Evolutionary conservation across 2,113 vertebrate genomes (phyloP).

Genomic region (Galemys pyrenaicus): DNA sequence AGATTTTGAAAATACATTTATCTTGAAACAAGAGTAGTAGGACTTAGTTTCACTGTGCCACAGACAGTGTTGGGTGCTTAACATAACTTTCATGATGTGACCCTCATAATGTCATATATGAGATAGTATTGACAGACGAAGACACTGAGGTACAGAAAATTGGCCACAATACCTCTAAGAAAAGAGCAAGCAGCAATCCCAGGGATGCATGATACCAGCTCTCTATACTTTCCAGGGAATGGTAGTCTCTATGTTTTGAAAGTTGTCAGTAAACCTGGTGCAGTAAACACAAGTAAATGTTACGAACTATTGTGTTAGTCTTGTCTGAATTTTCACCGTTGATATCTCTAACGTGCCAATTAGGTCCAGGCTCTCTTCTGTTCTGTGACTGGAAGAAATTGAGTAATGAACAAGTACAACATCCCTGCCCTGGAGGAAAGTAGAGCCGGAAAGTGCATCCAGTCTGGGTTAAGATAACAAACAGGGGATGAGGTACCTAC

Average conservation of each 20-base stretch:
- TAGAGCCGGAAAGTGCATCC: not conserved
- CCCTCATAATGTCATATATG: not conserved
- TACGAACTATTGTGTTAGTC: not conserved
- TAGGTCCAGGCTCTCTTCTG: not conserved
- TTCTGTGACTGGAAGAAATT: not conserved
- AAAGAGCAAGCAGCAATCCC: not conserved
- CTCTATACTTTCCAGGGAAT: not conserved
- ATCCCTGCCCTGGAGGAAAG: not conserved
- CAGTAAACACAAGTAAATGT: not conserved
- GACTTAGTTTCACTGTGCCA: not conserved
- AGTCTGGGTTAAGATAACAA: not conserved
- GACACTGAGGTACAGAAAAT: not conserved
- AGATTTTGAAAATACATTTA: conserved; percentile 77
- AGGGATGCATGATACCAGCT: not conserved
- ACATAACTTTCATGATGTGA: not conserved
- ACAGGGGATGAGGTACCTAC: rapidly evolving
- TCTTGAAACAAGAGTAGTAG: conserved; percentile 1
- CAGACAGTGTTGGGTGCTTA: not conserved
- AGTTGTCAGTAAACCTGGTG: not conserved
- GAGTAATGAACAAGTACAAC: not conserved
- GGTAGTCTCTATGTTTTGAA: not conserved
- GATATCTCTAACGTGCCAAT: not conserved
- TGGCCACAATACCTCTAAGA: not conserved
- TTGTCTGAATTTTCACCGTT: not conserved
- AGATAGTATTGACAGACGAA: conserved; percentile 23